phyloP scores from a whole-genome alignment of 2,113 vertebrate genomes.

The Leiothrix lutea region DNA sequence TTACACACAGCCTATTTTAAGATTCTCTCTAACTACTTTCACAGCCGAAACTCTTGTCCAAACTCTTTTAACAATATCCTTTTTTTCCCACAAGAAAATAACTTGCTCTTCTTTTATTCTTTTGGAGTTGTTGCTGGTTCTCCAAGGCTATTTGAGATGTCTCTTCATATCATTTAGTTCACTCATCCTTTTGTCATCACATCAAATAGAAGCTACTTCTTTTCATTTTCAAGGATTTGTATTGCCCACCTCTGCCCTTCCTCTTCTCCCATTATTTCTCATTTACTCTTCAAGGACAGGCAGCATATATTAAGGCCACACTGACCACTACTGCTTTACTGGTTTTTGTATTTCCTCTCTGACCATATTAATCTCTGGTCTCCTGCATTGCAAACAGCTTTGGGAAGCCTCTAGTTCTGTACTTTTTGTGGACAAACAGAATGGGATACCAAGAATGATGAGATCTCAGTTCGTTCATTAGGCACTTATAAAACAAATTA shows the following conservation, averaged over 20 bases:
- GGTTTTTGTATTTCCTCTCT: background rate
- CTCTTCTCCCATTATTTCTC: background rate
- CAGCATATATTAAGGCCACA: background rate
- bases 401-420: background rate
- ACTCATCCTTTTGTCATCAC: background rate
- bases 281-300: background rate
- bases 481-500: background rate
- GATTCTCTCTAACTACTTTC: background rate
- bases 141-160: background rate
- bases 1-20: background rate
- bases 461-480: background rate
- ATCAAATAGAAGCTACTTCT: background rate
- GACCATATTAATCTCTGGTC: background rate
- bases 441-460: background rate
- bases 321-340: background rate
- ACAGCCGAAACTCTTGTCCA: background rate
- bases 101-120: background rate
- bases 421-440: background rate
- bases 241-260: background rate
- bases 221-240: background rate
- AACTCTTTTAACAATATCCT: background rate
- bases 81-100: background rate
- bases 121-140: background rate
- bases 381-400: background rate
- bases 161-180: background rate